A percentile compares a stretch with the other conserved stretches of the same genome.
These are phyloP conservation scores for Tragelaphus buxtoni DNA, from an alignment of 2,113 vertebrate genomes.

Conservation along the genomic window DNA sequence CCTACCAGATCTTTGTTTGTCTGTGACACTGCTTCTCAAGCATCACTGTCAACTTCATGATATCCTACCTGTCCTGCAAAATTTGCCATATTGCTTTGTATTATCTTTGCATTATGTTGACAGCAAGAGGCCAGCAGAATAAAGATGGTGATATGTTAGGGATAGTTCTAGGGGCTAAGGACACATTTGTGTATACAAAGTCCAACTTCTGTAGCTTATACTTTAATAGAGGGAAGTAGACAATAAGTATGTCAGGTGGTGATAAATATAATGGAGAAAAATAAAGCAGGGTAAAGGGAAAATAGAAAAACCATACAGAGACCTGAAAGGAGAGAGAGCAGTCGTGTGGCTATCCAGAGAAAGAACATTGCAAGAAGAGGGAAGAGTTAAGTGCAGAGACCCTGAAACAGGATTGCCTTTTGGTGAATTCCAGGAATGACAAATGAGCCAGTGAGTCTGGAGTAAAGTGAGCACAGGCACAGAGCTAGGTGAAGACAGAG, in stretches of 20 bases:
- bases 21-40: background rate
- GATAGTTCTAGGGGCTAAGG: background rate
- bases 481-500: background rate
- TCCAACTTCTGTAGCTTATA: background rate
- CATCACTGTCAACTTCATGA: background rate
- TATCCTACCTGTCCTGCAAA: background rate
- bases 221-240: background rate
- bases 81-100: background rate
- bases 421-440: background rate
- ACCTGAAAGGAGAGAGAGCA: background rate
- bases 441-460: background rate
- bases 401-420: background rate
- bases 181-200: background rate
- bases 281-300: background rate
- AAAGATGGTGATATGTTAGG: background rate
- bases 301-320: background rate
- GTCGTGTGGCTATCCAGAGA: background rate
- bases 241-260: background rate
- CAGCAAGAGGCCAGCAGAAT: background rate
- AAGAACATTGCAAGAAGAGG: background rate
- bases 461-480: background rate
- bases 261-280: background rate
- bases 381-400: background rate
- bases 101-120: background rate
- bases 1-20: background rate